Base-by-base conservation (phyloP, 2,888 invertebrate species). In the Sisyra nigra region DNA sequence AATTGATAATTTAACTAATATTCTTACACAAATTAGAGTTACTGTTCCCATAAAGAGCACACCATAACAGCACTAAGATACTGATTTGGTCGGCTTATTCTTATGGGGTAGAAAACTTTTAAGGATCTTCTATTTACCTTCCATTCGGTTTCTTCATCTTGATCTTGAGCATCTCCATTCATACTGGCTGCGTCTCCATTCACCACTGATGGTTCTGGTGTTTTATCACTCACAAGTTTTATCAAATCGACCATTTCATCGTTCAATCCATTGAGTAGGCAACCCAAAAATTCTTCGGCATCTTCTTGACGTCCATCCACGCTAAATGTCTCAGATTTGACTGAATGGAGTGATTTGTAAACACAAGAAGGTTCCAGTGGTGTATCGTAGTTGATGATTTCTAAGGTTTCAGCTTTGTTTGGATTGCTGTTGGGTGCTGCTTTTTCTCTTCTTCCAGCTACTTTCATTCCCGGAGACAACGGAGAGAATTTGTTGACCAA, bases 201-300 rank as follows among this genome's bases (percentile, higher is more conserved):
- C 41, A 50, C 47, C 4, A 37, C 4, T 18, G 40, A 36, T 35
- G 39, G 42, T 31, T 50, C 56, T 49, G 53, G 53, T 43, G 49
- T 53, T 34, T 54, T 56, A 42, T 48, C 57, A 47, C 52, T 63
- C 2, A 66, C 63, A 47, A 69, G 56, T 55, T 70, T 71, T 52
- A 69, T 69, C 46, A 71, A 54, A 69, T 91, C 88, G 2, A 89
- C 71, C 91, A 96, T 93, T 68, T 97, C 96, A 62, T 96, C 96
- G 57, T 94, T 93, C 44, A 96, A 74, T 18, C 87, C 87, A 65
- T 94, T 96, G 17, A 97, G 71, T 48, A 96, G 71, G 59, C 86
- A 89, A 6, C 91, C 86, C 2, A 96, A 72, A 65, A 96, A 94
- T 60, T 97, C 96, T 62, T 97, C 96, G 0, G 96, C 96, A 65